Evolutionary conservation across 2,797 vertebrate species (phyloP).

Genomic region (Pangasius krempfi): DNA sequence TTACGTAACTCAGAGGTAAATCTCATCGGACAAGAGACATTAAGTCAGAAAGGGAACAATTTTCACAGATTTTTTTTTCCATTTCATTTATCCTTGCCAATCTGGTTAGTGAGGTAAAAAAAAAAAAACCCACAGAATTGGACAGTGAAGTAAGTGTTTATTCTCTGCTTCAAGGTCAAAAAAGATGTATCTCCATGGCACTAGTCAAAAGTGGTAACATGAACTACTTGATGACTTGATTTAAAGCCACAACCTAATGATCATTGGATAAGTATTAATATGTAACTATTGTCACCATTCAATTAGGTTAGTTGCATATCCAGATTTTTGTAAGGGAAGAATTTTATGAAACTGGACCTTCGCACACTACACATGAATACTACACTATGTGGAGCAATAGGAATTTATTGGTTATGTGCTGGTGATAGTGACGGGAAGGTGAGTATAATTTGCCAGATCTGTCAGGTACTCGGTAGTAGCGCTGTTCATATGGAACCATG

Average conservation of each 20-base stretch:
- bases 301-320: neutral
- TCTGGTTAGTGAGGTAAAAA: constrained; percentile 5
- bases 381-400: neutral
- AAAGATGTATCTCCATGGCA: neutral
- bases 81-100: neutral
- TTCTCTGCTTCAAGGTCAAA: neutral
- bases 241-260: neutral
- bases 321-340: neutral
- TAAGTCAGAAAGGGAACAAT: neutral
- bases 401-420: neutral
- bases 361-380: neutral
- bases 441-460: neutral
- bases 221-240: neutral
- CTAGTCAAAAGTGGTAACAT: neutral
- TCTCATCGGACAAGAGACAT: neutral
- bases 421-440: neutral
- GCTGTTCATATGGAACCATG: neutral
- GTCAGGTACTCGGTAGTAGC: neutral
- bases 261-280: neutral
- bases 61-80: neutral
- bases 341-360: neutral
- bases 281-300: neutral
- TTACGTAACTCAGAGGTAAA: neutral
- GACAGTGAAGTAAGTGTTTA: neutral
- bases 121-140: neutral